phyloP scores from a whole-genome alignment of 2,113 vertebrate genomes.

The Sceloporus tristichus region DNA sequence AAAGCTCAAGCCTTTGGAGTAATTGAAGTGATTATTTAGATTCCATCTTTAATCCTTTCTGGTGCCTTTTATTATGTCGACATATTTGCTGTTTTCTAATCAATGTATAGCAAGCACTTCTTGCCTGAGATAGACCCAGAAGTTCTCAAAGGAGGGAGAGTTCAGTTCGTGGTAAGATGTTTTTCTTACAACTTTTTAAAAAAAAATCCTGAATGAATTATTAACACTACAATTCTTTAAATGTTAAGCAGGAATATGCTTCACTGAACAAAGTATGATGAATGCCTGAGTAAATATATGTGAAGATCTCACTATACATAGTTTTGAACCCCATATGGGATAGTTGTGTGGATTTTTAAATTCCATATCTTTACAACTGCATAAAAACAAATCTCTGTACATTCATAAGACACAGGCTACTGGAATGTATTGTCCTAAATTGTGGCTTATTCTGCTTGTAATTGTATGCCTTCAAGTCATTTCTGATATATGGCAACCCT shows the following conservation, averaged over 20 bases:
- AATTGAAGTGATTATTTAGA: neutral
- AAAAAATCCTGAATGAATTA: neutral
- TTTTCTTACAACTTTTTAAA: neutral
- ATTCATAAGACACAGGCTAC: too few species aligned
- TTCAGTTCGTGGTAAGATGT: constrained; percentile 91
- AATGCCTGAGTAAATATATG: too few species aligned
- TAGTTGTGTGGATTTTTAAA: too few species aligned
- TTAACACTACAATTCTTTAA: neutral
- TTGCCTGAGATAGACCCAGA: constrained; percentile 87
- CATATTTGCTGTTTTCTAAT: constrained; percentile 48
- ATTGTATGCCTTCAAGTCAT: too few species aligned
- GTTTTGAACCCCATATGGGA: too few species aligned
- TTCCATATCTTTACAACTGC: too few species aligned
- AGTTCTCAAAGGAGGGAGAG: constrained; percentile 82
- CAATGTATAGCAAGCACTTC: constrained; percentile 79
- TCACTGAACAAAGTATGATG: too few species aligned
- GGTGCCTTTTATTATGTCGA: constrained; percentile 34
- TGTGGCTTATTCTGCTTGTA: neutral
- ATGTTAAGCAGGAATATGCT: neutral
- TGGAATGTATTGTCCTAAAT: too few species aligned
- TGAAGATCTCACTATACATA: too few species aligned
- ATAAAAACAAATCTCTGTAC: too few species aligned
- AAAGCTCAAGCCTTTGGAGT: neutral
- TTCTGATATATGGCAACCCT: too few species aligned
- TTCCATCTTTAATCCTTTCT: neutral